phyloP scores from a whole-genome alignment of 2,888 invertebrate species.

The Pocota personata region DNA sequence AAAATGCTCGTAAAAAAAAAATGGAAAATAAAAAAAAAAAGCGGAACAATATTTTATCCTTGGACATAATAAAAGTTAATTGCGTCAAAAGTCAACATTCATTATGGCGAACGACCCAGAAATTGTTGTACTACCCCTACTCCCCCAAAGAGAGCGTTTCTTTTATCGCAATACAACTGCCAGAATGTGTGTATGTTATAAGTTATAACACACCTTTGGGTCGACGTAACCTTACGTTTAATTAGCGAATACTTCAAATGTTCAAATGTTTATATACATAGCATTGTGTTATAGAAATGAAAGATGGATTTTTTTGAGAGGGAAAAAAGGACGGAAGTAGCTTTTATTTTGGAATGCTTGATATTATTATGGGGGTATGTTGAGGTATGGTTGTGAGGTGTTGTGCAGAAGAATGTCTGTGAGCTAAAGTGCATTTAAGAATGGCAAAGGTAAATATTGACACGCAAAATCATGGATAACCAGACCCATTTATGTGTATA shows the following conservation, averaged over 20 bases:
- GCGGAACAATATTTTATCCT: slow-evolving; percentile 15
- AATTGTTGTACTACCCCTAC: background rate
- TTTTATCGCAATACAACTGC: background rate
- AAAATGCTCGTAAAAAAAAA: background rate
- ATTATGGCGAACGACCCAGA: slow-evolving; percentile 32
- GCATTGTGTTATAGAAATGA: slow-evolving; percentile 17
- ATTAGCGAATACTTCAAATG: slow-evolving; percentile 41
- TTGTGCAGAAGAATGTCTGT: too few species aligned
- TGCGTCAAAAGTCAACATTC: slow-evolving; percentile 48
- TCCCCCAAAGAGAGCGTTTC: background rate
- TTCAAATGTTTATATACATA: slow-evolving; percentile 9
- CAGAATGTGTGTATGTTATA: background rate
- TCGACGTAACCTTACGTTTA: slow-evolving; percentile 31
- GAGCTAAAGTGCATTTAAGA: too few species aligned
- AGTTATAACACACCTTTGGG: slow-evolving; percentile 13
- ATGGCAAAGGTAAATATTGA: too few species aligned
- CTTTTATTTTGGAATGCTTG: background rate
- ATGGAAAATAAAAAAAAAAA: background rate
- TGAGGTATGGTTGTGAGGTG: too few species aligned
- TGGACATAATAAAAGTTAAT: slow-evolving; percentile 55
- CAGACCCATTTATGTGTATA: too few species aligned
- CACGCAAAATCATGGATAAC: too few species aligned
- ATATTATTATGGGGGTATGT: background rate
- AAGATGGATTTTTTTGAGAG: slow-evolving; percentile 5
- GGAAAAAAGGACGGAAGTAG: background rate